Conservation (phyloP, 2,113 vertebrate genomes). For the Cyprinus carpio region DNA sequence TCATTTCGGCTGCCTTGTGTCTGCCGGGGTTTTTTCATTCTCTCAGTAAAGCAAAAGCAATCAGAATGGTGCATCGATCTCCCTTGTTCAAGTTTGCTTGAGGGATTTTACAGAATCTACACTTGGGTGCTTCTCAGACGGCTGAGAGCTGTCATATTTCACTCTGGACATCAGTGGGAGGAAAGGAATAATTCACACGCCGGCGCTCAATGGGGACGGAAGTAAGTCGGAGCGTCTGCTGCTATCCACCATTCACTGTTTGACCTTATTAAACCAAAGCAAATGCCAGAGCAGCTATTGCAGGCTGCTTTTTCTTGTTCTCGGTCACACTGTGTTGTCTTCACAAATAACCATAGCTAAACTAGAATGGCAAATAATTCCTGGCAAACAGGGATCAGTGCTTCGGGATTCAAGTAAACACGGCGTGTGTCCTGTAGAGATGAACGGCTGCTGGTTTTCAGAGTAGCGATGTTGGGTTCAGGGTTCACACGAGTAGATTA, state of each 20-base stretch:
- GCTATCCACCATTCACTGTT: neutral
- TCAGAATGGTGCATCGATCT: conserved; percentile 20
- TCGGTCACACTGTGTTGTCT: conserved; percentile 15
- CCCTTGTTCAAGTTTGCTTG: conserved; percentile 39
- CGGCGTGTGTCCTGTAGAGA: neutral
- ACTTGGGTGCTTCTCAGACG: neutral
- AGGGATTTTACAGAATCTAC: conserved; percentile 40
- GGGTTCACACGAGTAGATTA: neutral
- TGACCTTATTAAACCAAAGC: conserved; percentile 44
- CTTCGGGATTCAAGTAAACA: neutral
- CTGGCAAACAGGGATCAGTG: conserved; percentile 1
- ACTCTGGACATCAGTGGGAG: neutral
- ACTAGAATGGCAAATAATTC: conserved; percentile 7
- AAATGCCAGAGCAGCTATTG: conserved; percentile 25
- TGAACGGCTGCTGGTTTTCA: neutral
- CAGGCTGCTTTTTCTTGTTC: neutral
- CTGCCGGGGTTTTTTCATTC: neutral
- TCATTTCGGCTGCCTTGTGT: neutral
- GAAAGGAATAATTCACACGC: conserved; percentile 6
- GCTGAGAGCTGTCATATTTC: conserved; percentile 12
- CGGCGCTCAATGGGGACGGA: neutral
- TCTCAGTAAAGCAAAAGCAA: conserved; percentile 24
- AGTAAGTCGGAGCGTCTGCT: neutral
- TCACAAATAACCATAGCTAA: neutral
- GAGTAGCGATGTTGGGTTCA: neutral